Base-by-base conservation (phyloP, 2,113 vertebrate genomes). In the Corythornis madagascariensis region DNA sequence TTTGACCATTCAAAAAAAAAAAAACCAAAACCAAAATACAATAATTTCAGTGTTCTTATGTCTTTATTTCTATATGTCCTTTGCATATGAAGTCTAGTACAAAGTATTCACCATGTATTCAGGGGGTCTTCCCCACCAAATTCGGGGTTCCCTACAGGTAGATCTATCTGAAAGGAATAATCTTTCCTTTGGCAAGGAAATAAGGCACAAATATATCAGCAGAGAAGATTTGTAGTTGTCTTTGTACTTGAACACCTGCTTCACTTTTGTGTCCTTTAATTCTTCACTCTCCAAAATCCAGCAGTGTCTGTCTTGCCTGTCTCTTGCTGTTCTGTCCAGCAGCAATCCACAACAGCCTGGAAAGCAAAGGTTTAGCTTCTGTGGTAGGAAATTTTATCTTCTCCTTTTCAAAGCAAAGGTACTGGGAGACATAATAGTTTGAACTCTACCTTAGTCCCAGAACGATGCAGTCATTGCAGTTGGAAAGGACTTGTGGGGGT, bases 71-170 rank as follows among this genome's bases (percentile, higher is more conserved):
- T 50, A 12, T 50, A 50, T 50, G 48, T 50, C 25, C 6, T 13
- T 59, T 63, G 43, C 16, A 28, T 56, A 4, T 73, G 4, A 79
- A 67, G 28, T 73, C 20, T 77, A 29, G 24, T 45, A n/a, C 21
- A 67, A 77, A 87, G 61, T 86, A 79, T 29, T 75, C 56, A 31
- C 21, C 6, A 17, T 2, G 3, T 81, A 18, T n/a, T 86, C 55
- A 26, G 11, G 18, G 43, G 83, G 6, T 42, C n/a, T 71, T 40
- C 6, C 50, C 7, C 20, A 1, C 5, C 0, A 0, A 12, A 15
- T 81, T 42, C 60, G 15, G 72, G 88, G 48, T 20, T 86, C 13
- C 15, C 22, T 61, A 15, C 9, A 56, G 50, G 35, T 31, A 61
- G 40, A 50, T 8, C n/a, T 61, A 4, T 50, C 38, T 82, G 43